phyloP scores from a whole-genome alignment of 2,797 vertebrate species.

The Salarias fasciatus region DNA sequence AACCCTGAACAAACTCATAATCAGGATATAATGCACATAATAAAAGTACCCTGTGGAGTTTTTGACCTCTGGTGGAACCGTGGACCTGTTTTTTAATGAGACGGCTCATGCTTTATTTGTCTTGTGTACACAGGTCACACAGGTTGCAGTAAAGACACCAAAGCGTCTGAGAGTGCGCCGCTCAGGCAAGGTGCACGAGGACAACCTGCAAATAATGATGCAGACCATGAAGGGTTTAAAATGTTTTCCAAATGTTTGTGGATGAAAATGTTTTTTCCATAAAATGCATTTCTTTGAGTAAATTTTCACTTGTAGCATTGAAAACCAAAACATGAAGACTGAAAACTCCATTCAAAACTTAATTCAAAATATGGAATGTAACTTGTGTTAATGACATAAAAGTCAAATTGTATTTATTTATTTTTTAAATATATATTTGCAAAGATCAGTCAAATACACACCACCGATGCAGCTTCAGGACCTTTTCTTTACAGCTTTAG shows the following conservation, averaged over 20 bases:
- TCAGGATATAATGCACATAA: background rate
- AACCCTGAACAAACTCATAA: background rate
- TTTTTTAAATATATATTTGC: too few relatives aligned
- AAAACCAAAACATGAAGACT: slow-evolving; percentile 1
- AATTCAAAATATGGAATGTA: background rate
- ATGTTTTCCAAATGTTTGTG: background rate
- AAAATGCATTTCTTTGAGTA: background rate
- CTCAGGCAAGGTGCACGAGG: background rate
- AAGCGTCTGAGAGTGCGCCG: background rate
- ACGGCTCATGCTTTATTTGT: background rate
- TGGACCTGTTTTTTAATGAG: background rate
- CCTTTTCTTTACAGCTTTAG: background rate
- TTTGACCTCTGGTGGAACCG: background rate
- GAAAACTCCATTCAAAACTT: background rate
- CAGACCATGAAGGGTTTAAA: background rate
- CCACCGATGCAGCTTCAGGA: background rate
- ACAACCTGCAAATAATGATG: background rate
- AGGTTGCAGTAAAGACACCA: background rate
- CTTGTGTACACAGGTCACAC: background rate
- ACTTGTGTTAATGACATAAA: background rate
- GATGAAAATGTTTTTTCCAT: background rate
- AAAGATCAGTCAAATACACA: too few relatives aligned
- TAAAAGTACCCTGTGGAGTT: background rate
- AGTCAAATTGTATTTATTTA: too few relatives aligned
- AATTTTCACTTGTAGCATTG: background rate